Evolutionary conservation across 2,888 invertebrate genomes (phyloP).

Genomic region (Panorpa germanica): DNA sequence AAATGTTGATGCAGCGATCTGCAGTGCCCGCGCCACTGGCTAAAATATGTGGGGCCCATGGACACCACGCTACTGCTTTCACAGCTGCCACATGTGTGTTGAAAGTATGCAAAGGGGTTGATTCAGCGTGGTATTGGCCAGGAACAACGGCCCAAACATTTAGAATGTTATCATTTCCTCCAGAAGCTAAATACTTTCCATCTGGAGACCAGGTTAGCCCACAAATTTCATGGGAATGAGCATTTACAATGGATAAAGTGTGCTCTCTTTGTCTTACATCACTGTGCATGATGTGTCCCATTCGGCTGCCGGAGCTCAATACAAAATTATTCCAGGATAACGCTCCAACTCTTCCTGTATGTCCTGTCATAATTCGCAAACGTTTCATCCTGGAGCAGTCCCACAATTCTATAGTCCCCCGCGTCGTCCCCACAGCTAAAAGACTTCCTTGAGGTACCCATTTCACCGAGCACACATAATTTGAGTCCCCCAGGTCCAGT

Average conservation of each 20-base stretch:
- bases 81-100: slow-evolving; percentile 79
- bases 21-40: slow-evolving; percentile 96
- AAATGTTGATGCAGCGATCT: slow-evolving; percentile 72
- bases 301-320: slow-evolving; percentile 65
- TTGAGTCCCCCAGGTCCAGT: slow-evolving; percentile 59
- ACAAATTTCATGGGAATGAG: slow-evolving; percentile 69
- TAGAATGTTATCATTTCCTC: slow-evolving; percentile 90
- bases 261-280: slow-evolving; percentile 86
- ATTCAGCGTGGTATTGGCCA: slow-evolving; percentile 36
- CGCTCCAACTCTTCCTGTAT: slow-evolving; percentile 70
- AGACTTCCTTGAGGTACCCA: slow-evolving; percentile 82
- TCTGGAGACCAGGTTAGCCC: slow-evolving; percentile 94
- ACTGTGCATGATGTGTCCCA: slow-evolving; percentile 82
- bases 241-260: slow-evolving; percentile 45
- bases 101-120: slow-evolving; percentile 30
- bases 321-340: slow-evolving; percentile 86
- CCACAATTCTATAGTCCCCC: slow-evolving; percentile 79
- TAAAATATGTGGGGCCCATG: slow-evolving; percentile 78
- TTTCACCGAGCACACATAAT: slow-evolving; percentile 67
- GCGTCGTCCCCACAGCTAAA: slow-evolving; percentile 74
- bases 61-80: slow-evolving; percentile 95
- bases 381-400: slow-evolving; percentile 48
- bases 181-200: slow-evolving; percentile 82
- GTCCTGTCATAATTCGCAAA: slow-evolving; percentile 63
- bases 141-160: slow-evolving; percentile 66